A percentile compares a stretch with the other conserved stretches of the same genome.
Conservation (phyloP, 2,113 vertebrate species). For the Neogobius melanostomus region DNA sequence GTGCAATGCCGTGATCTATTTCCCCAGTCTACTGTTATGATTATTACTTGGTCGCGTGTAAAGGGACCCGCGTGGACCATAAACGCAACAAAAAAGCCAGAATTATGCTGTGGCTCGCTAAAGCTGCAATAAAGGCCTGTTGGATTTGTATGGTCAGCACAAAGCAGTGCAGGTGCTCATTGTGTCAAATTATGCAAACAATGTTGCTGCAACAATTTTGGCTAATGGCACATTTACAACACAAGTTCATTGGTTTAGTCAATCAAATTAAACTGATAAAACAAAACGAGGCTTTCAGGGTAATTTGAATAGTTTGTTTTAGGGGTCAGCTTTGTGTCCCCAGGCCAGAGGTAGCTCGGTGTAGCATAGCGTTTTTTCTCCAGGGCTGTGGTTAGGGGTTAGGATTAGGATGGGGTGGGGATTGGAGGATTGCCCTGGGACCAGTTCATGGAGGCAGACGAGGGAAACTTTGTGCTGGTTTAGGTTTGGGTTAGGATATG, state of each 20-base stretch:
- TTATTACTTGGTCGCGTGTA: conserved; percentile 30
- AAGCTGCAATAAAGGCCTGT: neutral
- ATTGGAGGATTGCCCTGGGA: too few species aligned
- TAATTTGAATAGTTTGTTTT: neutral
- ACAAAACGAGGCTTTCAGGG: neutral
- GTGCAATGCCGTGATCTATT: conserved; percentile 45
- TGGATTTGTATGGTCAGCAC: neutral
- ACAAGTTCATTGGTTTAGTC: neutral
- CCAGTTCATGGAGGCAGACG: too few species aligned
- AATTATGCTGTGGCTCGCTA: neutral
- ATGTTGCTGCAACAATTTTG: neutral
- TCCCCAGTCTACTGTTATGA: conserved; percentile 25
- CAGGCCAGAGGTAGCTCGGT: too few species aligned
- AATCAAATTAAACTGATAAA: neutral
- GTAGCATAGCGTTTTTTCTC: too few species aligned
- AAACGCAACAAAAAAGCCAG: conserved; percentile 2
- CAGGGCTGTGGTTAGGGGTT: too few species aligned
- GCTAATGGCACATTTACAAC: neutral
- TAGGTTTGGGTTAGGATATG: too few species aligned
- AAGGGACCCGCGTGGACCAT: conserved; percentile 18
- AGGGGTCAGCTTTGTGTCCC: too few species aligned
- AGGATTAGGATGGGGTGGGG: too few species aligned
- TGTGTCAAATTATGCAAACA: neutral
- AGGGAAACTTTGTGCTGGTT: too few species aligned
- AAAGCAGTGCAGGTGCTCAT: neutral